phyloP scores from a whole-genome alignment of 2,113 vertebrate species.

The Empidonax traillii region DNA sequence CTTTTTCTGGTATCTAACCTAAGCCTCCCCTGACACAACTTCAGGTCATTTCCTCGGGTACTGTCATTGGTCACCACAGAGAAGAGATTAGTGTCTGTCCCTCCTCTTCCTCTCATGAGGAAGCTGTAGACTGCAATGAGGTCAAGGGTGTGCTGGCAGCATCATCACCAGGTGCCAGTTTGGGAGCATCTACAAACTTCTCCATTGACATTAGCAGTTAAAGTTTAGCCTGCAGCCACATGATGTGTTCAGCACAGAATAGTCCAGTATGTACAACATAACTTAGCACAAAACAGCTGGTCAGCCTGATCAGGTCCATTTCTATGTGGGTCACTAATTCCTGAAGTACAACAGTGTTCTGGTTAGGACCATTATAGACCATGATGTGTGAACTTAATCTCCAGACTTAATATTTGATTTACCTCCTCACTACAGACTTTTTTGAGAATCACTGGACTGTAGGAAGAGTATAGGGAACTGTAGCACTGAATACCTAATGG shows the following conservation, averaged over 20 bases:
- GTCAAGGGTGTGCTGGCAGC: accelerated
- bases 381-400: background rate
- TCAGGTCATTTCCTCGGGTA: background rate
- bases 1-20: background rate
- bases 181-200: accelerated
- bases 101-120: background rate
- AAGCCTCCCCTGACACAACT: background rate
- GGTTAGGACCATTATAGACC: background rate
- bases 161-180: background rate
- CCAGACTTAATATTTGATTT: background rate
- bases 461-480: background rate
- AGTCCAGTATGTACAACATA: background rate
- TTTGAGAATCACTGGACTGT: background rate
- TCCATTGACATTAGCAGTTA: background rate
- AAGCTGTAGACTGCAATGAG: background rate
- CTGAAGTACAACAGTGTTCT: background rate
- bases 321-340: background rate
- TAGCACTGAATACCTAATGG: accelerated
- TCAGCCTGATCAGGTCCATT: background rate
- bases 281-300: background rate
- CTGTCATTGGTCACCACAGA: background rate
- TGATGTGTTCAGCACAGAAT: background rate
- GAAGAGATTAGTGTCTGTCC: background rate
- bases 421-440: background rate
- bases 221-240: background rate